Conservation (phyloP, 1,140 invertebrate genomes). For the Polypedilum pembai region DNA sequence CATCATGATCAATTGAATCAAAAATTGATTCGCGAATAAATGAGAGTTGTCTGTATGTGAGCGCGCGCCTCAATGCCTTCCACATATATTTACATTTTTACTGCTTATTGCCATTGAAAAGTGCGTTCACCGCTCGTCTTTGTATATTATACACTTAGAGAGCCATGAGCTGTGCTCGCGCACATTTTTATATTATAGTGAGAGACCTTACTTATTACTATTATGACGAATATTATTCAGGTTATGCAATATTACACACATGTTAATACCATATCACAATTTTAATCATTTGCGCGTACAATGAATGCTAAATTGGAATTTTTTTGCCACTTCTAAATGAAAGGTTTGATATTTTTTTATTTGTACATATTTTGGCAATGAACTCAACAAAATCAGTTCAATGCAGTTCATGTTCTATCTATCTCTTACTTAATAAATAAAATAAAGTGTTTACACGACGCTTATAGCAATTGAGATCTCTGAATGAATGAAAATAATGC, state of each 20-base stretch:
- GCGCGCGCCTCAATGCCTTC: neutral
- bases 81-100: constrained; percentile 13
- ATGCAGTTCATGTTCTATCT: too few species aligned
- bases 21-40: neutral
- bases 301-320: neutral
- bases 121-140: constrained; percentile 12
- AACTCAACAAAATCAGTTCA: too few species aligned
- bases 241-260: constrained; percentile 25
- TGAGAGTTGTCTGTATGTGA: neutral
- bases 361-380: too few species aligned
- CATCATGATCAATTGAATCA: neutral
- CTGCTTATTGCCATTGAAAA: constrained; percentile 21
- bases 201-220: constrained; percentile 20
- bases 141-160: neutral
- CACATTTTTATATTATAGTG: constrained; percentile 11
- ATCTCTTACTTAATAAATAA: too few species aligned
- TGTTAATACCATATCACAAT: constrained; percentile 25
- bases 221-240: constrained; percentile 26
- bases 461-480: too few species aligned
- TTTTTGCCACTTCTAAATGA: neutral
- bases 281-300: constrained; percentile 22
- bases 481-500: constrained; percentile 27
- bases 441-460: too few species aligned
- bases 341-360: too few species aligned
- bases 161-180: neutral